These are phyloP conservation scores for Leptoclinus maculatus DNA, from an alignment of 2,797 vertebrate species.

Conservation along the genomic window DNA sequence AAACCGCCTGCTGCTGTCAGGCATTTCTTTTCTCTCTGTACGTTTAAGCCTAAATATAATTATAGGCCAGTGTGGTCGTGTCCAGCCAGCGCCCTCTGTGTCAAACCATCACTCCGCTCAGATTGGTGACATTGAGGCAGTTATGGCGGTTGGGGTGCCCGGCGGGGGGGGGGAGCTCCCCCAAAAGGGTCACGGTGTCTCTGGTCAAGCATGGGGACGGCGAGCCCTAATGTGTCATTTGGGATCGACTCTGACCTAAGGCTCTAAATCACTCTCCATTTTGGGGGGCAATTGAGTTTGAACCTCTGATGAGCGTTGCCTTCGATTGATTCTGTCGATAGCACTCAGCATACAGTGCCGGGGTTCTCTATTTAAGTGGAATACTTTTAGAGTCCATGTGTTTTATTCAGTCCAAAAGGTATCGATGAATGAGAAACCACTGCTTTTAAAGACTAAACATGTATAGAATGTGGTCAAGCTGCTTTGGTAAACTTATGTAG, in stretches of 20 bases:
- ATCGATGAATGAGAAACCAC: slow-evolving; percentile 42
- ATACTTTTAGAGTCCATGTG: slow-evolving; percentile 40
- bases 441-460: not conserved
- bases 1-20: slow-evolving; percentile 21
- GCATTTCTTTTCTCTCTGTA: slow-evolving; percentile 25
- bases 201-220: slow-evolving; percentile 41
- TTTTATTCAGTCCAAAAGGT: slow-evolving; percentile 42
- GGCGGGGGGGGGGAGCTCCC: slow-evolving; percentile 7
- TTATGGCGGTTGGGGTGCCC: slow-evolving; percentile 51
- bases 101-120: slow-evolving; percentile 51
- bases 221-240: slow-evolving; percentile 72
- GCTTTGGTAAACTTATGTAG: not conserved
- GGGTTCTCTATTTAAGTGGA: slow-evolving; percentile 45
- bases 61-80: slow-evolving; percentile 27
- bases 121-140: slow-evolving; percentile 63
- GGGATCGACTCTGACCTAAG: slow-evolving; percentile 73
- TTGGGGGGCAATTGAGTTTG: slow-evolving; percentile 75
- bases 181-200: slow-evolving; percentile 67
- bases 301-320: slow-evolving; percentile 57
- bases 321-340: slow-evolving; percentile 68
- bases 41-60: slow-evolving; percentile 43
- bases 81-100: slow-evolving; percentile 48
- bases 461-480: not conserved
- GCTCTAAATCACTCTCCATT: slow-evolving; percentile 80
- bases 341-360: slow-evolving; percentile 56